Evolutionary conservation across 2,797 vertebrate species (phyloP), one percentile per base, ranked within the genome.

Genomic region (Gorsachius magnificus): DNA sequence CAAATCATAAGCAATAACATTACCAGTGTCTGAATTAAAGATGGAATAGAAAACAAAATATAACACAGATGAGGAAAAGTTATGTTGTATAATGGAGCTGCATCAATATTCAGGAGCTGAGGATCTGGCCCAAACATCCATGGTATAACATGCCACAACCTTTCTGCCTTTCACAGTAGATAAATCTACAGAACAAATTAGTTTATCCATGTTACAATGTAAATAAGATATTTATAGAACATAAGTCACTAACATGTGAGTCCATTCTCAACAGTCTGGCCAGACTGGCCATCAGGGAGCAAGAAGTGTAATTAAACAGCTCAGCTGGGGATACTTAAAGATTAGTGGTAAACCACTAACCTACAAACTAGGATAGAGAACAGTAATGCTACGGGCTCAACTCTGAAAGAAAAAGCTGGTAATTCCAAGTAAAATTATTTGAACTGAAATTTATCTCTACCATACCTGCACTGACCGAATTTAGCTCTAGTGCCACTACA

Each of bases 311-410:
- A 95, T 87, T 90, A 88, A 93, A 95, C 1, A 4, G 76, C 66
- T 83, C 68, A 85, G 45, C 38, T 85, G 89, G 36, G 91, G 31
- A 79, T 88, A 72, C 36, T 61, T 80, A 77, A 75, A 94, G 57
- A 93, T 88, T 48, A 83, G 89, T 72, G 79, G 86, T 61, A 90
- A 91, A 94, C 89, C 90, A 80, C 93, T 57, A 93, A 71, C 63
- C n/a, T 69, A 61, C 6, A 51, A 56, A 45, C 38, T 46, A 87
- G 66, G 26, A 51, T 14, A 28, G 58, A 81, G n/a, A 17, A 43
- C 36, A 38, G 31, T 25, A 78, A 61, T 41, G 48, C 21, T 36
- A 87, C 2, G 0, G 50, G 70, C 61, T 82, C 57, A 87, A 8
- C n/a, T 28, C 71, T 35, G 36, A 60, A 57, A 60, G 43, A 78